Conservation (phyloP, 23 tunicate species). For the Ascidia mentula region DNA sequence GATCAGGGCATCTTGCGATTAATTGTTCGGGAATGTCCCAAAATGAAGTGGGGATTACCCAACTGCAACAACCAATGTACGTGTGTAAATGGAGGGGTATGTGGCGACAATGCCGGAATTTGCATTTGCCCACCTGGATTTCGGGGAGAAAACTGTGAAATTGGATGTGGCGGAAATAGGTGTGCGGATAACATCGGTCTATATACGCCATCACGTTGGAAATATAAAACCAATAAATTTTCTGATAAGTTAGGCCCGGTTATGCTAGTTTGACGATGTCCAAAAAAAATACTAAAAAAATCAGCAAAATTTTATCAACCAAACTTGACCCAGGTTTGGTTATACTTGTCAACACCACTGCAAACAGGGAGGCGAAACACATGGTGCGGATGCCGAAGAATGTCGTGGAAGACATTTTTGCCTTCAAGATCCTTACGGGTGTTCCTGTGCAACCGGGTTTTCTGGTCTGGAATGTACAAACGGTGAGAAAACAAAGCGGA, state of each 20-base stretch:
- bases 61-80: slow-evolving; percentile 50
- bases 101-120: slow-evolving; percentile 64
- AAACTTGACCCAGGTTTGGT: slow-evolving; percentile 79
- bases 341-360: slow-evolving; percentile 59
- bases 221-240: too few relatives aligned
- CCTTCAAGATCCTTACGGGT: slow-evolving; percentile 90
- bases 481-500: slow-evolving; percentile 50
- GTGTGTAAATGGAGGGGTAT: slow-evolving; percentile 82
- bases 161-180: slow-evolving; percentile 92
- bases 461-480: slow-evolving; percentile 78
- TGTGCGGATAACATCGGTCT: background rate
- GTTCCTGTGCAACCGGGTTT: slow-evolving; percentile 90
- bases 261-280: too few relatives aligned
- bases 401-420: slow-evolving; percentile 83
- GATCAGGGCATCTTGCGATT: slow-evolving; percentile 80
- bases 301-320: too few relatives aligned
- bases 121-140: slow-evolving; percentile 97
- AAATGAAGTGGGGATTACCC: slow-evolving; percentile 72
- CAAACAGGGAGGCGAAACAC: slow-evolving; percentile 34
- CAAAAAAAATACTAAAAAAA: too few relatives aligned
- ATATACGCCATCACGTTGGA: too few relatives aligned
- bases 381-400: slow-evolving; percentile 68
- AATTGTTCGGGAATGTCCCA: slow-evolving; percentile 76
- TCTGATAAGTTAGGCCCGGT: too few relatives aligned
- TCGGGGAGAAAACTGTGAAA: slow-evolving; percentile 63